Percentiles rank a stretch among this genome's conserved stretches.
phyloP scores from a whole-genome alignment of 2,888 invertebrate species.

The Synergus umbraculus region DNA sequence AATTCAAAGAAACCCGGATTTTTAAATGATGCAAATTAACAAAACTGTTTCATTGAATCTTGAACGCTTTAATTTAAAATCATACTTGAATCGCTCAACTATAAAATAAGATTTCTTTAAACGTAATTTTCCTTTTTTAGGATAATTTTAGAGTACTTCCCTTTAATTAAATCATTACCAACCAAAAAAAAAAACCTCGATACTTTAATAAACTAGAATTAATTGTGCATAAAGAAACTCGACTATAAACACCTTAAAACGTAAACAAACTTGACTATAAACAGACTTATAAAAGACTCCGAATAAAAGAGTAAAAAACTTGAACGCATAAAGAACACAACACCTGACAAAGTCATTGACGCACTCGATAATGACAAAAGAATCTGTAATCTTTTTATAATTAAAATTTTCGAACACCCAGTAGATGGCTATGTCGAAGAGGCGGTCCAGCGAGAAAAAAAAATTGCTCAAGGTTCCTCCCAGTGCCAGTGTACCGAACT shows the following conservation, averaged over 20 bases:
- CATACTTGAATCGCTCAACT: no score
- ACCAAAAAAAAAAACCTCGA: no score
- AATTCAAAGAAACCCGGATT: no score
- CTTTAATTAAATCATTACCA: no score
- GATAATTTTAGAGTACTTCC: no score
- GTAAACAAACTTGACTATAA: not conserved
- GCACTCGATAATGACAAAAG: not conserved
- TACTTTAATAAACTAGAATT: no score
- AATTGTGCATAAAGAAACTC: no score
- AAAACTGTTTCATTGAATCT: no score
- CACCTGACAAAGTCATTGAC: not conserved
- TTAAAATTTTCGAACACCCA: not conserved
- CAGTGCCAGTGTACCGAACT: conserved; percentile 55
- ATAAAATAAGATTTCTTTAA: no score
- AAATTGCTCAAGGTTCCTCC: conserved; percentile 55
- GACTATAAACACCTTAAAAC: not conserved
- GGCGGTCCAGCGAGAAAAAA: conserved; percentile 58
- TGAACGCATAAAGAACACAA: not conserved
- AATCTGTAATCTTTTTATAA: not conserved
- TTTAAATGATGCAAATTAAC: no score
- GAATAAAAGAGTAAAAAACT: not conserved
- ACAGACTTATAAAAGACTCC: not conserved
- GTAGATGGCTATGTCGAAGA: conserved; percentile 49
- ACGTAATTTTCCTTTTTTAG: no score
- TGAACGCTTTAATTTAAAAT: no score